Evolutionary conservation across 2,888 invertebrate genomes (phyloP).

Genomic region (Mesorhabditis belari): DNA sequence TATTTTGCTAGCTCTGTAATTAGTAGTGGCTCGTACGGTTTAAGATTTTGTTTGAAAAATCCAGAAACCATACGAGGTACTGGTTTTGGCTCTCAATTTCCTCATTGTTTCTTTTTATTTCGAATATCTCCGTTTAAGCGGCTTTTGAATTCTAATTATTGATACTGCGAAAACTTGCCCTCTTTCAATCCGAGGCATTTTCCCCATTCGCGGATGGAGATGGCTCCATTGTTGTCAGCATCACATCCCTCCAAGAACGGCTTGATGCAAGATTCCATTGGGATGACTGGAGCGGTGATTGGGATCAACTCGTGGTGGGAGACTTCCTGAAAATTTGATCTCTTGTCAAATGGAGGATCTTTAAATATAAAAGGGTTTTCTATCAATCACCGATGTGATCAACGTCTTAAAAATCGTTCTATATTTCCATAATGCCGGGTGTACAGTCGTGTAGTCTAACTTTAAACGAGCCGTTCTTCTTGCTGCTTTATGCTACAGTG

Average conservation of each 20-base stretch:
- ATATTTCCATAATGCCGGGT: too few relatives aligned
- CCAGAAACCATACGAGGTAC: too few relatives aligned
- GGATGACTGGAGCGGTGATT: conserved; percentile 84
- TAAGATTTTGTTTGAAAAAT: too few relatives aligned
- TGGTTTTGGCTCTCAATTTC: not conserved
- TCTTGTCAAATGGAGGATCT: not conserved
- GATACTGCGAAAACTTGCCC: too few relatives aligned
- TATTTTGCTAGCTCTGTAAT: not conserved
- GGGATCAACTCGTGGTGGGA: conserved; percentile 92
- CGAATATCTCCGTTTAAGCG: too few relatives aligned
- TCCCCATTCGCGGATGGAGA: conserved; percentile 88
- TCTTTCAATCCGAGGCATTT: conserved; percentile 69
- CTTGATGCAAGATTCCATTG: conserved; percentile 93
- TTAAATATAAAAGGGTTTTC: not conserved
- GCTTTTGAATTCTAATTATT: too few relatives aligned
- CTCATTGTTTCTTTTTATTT: not conserved
- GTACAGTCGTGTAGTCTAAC: too few relatives aligned
- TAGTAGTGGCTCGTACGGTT: too few relatives aligned
- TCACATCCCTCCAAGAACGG: conserved; percentile 83
- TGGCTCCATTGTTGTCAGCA: conserved; percentile 76
- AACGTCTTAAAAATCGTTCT: too few relatives aligned
- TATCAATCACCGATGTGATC: too few relatives aligned
- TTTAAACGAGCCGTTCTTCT: too few relatives aligned
- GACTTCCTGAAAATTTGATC: conserved; percentile 58
- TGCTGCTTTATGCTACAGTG: too few relatives aligned